A percentile compares a stretch with the other conserved stretches of the same genome.
phyloP scores from a whole-genome alignment of 2,797 vertebrate genomes.

The Apogon hyalosoma region DNA sequence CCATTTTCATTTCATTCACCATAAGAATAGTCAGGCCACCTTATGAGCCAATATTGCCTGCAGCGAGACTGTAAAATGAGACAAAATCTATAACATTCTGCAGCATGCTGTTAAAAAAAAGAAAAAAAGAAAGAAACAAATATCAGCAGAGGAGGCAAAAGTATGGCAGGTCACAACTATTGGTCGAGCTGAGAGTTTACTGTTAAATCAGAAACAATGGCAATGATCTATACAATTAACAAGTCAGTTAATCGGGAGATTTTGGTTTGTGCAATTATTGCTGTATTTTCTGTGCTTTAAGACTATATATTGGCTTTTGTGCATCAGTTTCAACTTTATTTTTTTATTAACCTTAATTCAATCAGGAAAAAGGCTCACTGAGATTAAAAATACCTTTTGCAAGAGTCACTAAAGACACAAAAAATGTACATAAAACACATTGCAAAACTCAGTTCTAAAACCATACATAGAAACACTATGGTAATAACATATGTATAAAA shows the following conservation, averaged over 20 bases:
- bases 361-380: too few relatives aligned
- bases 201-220: constrained; percentile 48
- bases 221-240: constrained; percentile 44
- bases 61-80: constrained; percentile 59
- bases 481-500: too few relatives aligned
- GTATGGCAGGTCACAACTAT: constrained; percentile 47
- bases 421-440: too few relatives aligned
- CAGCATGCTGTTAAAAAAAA: constrained; percentile 37
- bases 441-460: too few relatives aligned
- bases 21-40: constrained; percentile 52
- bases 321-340: constrained; percentile 27
- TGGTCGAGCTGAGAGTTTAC: constrained; percentile 46
- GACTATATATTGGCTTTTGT: constrained; percentile 32
- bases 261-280: constrained; percentile 26
- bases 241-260: constrained; percentile 47
- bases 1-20: constrained; percentile 55
- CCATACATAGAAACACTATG: too few relatives aligned
- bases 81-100: constrained; percentile 65
- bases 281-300: constrained; percentile 36
- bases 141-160: constrained; percentile 39
- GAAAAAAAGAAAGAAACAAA: constrained; percentile 31
- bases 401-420: too few relatives aligned
- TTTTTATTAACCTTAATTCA: too few relatives aligned
- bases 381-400: constrained; percentile 4
- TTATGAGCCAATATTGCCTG: constrained; percentile 61